Evolutionary conservation across 2,113 vertebrate species (phyloP).

Genomic region (Vulpes vulpes): DNA sequence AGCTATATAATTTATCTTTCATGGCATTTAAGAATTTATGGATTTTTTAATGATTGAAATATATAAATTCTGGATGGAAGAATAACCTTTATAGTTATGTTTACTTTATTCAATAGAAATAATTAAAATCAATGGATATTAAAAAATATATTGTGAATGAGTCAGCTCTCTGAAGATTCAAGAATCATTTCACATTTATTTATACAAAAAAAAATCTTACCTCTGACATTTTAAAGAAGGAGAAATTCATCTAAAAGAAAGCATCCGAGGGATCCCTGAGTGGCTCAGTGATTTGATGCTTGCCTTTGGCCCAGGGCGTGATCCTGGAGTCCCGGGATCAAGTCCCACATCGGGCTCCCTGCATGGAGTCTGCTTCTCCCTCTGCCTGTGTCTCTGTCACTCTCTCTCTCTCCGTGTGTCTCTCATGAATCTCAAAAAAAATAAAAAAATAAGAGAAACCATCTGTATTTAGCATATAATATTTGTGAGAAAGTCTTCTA

Average conservation of each 20-base stretch:
- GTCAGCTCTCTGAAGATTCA: neutral
- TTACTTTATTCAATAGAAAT: neutral
- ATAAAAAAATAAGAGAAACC: neutral
- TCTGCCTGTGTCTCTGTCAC: too few relatives aligned
- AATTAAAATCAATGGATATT: neutral
- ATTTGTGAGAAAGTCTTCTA: neutral
- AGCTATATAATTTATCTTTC: neutral
- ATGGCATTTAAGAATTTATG: neutral
- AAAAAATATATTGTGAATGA: neutral
- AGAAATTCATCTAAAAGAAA: constrained; percentile 19
- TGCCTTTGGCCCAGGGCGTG: too few relatives aligned
- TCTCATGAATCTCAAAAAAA: too few relatives aligned
- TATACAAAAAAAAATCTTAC: neutral
- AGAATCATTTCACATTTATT: neutral
- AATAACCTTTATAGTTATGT: neutral
- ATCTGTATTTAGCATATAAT: neutral
- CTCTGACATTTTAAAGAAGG: neutral
- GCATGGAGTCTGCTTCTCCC: too few relatives aligned
- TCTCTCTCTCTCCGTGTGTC: too few relatives aligned
- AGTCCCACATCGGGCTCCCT: too few relatives aligned
- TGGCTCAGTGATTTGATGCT: too few relatives aligned
- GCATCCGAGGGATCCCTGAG: neutral
- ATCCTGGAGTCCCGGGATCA: too few relatives aligned
- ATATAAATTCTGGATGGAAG: neutral
- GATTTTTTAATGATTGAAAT: neutral